Base-by-base conservation (phyloP, 2,888 invertebrate genomes). In the Philopedon plagiatum region DNA sequence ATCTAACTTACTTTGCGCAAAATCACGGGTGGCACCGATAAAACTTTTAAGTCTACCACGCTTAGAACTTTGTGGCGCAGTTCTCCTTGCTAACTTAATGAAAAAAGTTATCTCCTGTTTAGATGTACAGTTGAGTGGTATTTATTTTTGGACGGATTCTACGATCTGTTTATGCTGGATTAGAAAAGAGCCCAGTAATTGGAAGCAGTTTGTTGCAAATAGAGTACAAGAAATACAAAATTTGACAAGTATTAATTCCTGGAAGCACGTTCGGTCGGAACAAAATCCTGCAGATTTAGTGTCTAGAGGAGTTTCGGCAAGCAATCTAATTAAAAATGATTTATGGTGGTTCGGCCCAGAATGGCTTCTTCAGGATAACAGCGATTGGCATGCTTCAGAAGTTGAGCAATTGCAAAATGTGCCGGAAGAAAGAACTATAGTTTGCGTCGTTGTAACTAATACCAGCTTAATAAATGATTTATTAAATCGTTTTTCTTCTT, bases 261-360 rank as follows among this genome's bases (percentile, higher is more conserved):
- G 65, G 71, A 2, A 13, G n/a, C 69, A 71, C 23, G 64, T 69
- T 19, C 19, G 21, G 1, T 29, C 65, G n/a, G 29, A 5, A n/a
- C 58, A 75, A 8, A 76, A 74, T 57, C 72, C 74, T 13, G 71
- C 74, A 21, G 71, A 73, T 46, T 54, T 69, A 11, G 5, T 73
- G 15, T 67, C 60, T n/a, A 23, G 67, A 34, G 62, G 72, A 2
- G 18, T 18, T 34, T 37, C 32, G 11, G 44, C 13, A 19, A 34
- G 23, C 11, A 23, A 39, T 13, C 39, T 67, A 18, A 8, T n/a
- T 11, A 41, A 26, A 8, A 34, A 26, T 19, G 23, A 29, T 18
- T 32, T 72, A 37, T 68, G 68, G 72, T 72, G 67, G 62, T 23
- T 34, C 9, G 67, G 63, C 29, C 72, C 67, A 19, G 13, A 39